Evolutionary conservation across 2,888 invertebrate species (phyloP), one percentile per base, ranked within the genome.

Genomic region (Lymantria dispar): DNA sequence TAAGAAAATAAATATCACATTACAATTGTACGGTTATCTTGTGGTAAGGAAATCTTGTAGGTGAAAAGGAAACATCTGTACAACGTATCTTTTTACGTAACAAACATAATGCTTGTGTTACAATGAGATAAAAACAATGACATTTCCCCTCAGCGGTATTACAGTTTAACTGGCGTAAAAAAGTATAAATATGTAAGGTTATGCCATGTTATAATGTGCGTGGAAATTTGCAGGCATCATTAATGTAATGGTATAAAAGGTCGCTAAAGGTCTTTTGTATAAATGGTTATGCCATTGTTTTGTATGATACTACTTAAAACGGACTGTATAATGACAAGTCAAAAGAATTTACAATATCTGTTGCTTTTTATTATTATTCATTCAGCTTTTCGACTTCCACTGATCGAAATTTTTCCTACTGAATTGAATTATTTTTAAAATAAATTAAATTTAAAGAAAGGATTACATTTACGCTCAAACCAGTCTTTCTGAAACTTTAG

Each of bases 61-160:
- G 44, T 33, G 36, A 40, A 12, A 33, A 42, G 10, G 42, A 31
- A 42, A 42, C 13, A 29, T 44, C 45, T 9, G 9, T 22, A 13
- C 8, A 12, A 38, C 22, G 33, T 41, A 45, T 41, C 45, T 45
- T 12, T 38, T 38, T 11, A 45, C 40, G 31, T 29, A 42, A 49
- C 36, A 45, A 45, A 38, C 41, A 42, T n/a, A 45, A 47, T 15
- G 41, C 43, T 44, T 45, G 30, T 40, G 42, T 39, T 12, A 45
- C 45, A 58, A 43, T 47, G 45, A 52, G 49, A 58, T 53, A 62
- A 58, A 50, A 58, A 38, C 15, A 54, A 50, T 51, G 13, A 15
- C 10, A 30, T 38, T 38, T 38, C 12, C 36, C 9, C 36, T 11
- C 36, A 36, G 11, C 9, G 1, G 36, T 36, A 11, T n/a, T 36